A percentile compares a stretch with the other conserved stretches of the same genome.
Conservation (phyloP, 2,888 invertebrate genomes). For the Pocota personata region DNA sequence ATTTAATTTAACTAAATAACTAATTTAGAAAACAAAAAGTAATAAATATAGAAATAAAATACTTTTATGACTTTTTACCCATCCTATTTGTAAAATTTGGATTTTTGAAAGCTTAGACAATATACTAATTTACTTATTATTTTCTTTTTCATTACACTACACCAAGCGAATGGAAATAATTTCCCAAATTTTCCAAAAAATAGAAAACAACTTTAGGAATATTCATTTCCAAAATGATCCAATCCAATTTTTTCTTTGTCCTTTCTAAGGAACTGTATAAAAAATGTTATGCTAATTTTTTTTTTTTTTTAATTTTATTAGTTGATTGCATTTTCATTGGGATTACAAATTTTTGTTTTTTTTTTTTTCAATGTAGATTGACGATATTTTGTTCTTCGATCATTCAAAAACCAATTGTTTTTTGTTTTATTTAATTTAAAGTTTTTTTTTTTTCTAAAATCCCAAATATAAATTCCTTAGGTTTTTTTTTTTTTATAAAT, state of each 20-base stretch:
- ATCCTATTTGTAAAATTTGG: neutral
- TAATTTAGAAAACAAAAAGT: too few species aligned
- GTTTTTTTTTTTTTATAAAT: slow-evolving; percentile 66
- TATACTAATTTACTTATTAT: neutral
- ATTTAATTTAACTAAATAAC: too few species aligned
- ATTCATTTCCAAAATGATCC: slow-evolving; percentile 33
- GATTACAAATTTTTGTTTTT: slow-evolving; percentile 61
- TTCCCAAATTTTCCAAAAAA: slow-evolving; percentile 45
- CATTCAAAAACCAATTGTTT: slow-evolving; percentile 45
- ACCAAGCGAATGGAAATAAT: slow-evolving; percentile 25
- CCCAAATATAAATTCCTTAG: slow-evolving; percentile 57
- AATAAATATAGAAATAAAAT: neutral
- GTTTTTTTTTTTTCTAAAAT: slow-evolving; percentile 46
- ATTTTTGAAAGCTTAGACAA: slow-evolving; percentile 24
- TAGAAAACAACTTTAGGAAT: slow-evolving; percentile 45
- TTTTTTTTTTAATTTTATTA: slow-evolving; percentile 7
- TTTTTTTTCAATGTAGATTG: slow-evolving; percentile 67
- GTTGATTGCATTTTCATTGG: slow-evolving; percentile 48
- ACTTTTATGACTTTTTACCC: slow-evolving; percentile 3
- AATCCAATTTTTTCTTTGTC: slow-evolving; percentile 50
- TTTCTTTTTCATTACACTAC: neutral
- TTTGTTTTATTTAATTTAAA: slow-evolving; percentile 9
- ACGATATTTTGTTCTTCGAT: slow-evolving; percentile 20
- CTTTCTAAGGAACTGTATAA: slow-evolving; percentile 47
- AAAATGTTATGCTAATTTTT: slow-evolving; percentile 33